phyloP scores from a whole-genome alignment of 2,113 vertebrate genomes.

The Vombatus ursinus region DNA sequence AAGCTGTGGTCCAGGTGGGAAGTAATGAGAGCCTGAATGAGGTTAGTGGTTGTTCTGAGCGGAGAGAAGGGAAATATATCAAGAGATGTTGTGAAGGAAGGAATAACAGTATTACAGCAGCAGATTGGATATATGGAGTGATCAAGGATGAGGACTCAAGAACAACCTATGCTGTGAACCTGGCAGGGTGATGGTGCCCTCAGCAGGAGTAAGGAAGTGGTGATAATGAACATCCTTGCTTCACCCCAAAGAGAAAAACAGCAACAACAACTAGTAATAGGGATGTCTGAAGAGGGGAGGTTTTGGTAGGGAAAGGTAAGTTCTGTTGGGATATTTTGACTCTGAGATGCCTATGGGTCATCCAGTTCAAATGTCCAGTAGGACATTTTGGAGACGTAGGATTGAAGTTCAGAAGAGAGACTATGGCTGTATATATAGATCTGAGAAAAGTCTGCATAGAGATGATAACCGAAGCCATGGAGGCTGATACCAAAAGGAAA shows the following conservation, averaged over 20 bases:
- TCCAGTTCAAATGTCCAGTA: not conserved
- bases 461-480: not conserved
- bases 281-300: not conserved
- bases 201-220: not conserved
- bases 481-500: not conserved
- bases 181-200: not conserved
- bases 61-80: not conserved
- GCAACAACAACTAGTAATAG: not conserved
- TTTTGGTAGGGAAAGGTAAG: not conserved
- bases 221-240: not conserved
- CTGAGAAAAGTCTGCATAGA: not conserved
- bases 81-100: not conserved
- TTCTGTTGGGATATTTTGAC: not conserved
- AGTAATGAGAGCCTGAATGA: not conserved
- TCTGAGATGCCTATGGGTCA: not conserved
- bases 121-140: not conserved
- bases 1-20: not conserved
- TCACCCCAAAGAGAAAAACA: not conserved
- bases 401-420: not conserved
- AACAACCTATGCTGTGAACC: not conserved
- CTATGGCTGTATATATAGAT: not conserved
- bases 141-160: not conserved
- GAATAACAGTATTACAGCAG: not conserved
- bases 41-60: not conserved
- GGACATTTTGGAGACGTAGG: not conserved